Percentiles rank a stretch among this genome's conserved stretches.
Evolutionary conservation across 2,888 invertebrate species (phyloP).

Genomic region (Thysanoteuthis rhombus): DNA sequence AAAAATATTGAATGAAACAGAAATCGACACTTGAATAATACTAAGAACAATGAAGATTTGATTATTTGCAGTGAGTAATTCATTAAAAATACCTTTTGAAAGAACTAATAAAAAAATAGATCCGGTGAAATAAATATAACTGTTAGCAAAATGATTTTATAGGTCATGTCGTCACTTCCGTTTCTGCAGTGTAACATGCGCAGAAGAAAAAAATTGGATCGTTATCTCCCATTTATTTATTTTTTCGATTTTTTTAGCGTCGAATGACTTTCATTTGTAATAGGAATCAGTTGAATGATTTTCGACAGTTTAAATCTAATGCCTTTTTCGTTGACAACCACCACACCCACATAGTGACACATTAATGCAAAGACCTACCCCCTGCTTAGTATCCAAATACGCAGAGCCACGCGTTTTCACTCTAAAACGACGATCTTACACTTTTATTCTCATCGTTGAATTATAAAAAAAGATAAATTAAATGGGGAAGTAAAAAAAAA

Average conservation of each 20-base stretch:
- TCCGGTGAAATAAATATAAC: neutral
- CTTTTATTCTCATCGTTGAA: neutral
- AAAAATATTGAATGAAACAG: too few species aligned
- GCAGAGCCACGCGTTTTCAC: neutral
- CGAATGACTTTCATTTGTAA: neutral
- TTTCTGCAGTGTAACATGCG: neutral
- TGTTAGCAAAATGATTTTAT: neutral
- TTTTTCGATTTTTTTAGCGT: neutral
- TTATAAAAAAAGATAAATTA: neutral
- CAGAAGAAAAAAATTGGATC: neutral
- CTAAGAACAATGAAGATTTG: neutral
- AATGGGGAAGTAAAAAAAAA: too few species aligned
- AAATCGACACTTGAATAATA: neutral
- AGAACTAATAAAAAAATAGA: neutral
- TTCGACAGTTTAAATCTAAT: neutral
- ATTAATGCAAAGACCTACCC: neutral
- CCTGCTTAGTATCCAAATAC: neutral
- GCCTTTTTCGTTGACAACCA: neutral
- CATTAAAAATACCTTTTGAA: neutral
- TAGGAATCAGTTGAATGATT: neutral
- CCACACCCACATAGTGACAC: neutral
- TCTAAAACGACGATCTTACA: neutral
- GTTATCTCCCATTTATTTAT: neutral
- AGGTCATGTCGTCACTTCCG: neutral
- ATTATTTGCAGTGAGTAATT: neutral